Conservation (phyloP, 2,113 vertebrate genomes). For the Lagopus muta region DNA sequence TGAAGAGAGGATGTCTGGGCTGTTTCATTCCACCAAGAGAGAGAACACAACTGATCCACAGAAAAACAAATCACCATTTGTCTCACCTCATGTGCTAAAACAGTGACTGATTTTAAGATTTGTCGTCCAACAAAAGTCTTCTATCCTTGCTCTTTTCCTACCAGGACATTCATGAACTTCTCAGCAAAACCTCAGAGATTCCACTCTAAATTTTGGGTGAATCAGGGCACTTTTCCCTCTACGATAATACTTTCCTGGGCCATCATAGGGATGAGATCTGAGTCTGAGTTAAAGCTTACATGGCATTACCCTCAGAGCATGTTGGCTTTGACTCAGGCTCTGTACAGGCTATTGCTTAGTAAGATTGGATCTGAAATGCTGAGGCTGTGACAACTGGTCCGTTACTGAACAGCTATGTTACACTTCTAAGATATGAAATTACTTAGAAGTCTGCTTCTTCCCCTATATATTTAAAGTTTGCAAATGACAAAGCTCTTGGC, state of each 20-base stretch:
- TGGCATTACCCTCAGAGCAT: background rate
- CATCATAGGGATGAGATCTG: background rate
- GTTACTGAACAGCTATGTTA: constrained; percentile 18
- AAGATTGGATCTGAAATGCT: constrained; percentile 5
- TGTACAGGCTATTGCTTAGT: background rate
- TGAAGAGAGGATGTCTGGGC: constrained; percentile 26
- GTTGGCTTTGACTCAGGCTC: background rate
- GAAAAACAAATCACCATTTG: background rate
- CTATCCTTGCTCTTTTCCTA: background rate
- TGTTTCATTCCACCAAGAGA: background rate
- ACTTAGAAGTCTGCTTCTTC: constrained; percentile 10
- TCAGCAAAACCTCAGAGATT: background rate
- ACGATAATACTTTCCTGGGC: background rate
- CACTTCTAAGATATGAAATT: background rate
- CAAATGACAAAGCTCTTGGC: constrained; percentile 45
- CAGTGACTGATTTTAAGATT: background rate
- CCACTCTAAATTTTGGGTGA: background rate
- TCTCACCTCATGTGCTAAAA: background rate
- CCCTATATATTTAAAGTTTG: constrained; percentile 46
- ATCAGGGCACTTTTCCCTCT: background rate
- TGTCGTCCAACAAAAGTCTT: background rate
- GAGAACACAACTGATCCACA: background rate
- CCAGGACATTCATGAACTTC: background rate
- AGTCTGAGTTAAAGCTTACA: background rate
- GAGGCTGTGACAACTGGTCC: background rate